These are phyloP conservation scores for Numida meleagris DNA, from an alignment of 2,113 vertebrate genomes.

Conservation along the genomic window DNA sequence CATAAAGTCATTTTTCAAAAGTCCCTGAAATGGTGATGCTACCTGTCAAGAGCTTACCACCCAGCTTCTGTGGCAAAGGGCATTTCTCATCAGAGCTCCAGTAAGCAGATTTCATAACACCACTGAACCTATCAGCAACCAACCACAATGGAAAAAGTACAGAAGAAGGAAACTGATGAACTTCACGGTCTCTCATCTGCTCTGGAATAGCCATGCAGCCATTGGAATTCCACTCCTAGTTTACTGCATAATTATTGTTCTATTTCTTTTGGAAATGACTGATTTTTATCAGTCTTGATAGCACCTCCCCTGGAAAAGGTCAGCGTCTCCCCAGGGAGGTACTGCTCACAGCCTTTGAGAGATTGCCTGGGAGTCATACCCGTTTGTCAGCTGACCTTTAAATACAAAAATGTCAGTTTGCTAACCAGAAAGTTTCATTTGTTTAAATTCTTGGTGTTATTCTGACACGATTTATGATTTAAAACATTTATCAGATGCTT, in stretches of 20 bases:
- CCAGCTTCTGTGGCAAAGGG: background rate
- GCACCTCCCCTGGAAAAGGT: slow-evolving; percentile 64
- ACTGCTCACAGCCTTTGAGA: background rate
- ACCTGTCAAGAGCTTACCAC: background rate
- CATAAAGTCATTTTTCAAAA: background rate
- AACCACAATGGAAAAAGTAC: background rate
- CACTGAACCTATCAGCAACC: background rate
- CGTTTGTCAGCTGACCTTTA: slow-evolving; percentile 71
- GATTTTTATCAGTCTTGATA: slow-evolving; percentile 62
- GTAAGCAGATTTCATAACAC: background rate
- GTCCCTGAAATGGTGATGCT: background rate
- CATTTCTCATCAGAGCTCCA: background rate
- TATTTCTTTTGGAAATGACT: slow-evolving; percentile 29
- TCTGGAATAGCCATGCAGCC: background rate
- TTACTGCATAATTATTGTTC: slow-evolving; percentile 41
- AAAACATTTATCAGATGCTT: slow-evolving; percentile 13
- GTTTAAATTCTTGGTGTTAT: slow-evolving; percentile 44
- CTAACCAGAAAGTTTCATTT: slow-evolving; percentile 64
- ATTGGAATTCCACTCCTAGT: slow-evolving; percentile 36
- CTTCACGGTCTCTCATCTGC: fast-evolving
- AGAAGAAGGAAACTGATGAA: background rate
- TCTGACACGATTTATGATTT: slow-evolving; percentile 56
- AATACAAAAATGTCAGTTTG: slow-evolving; percentile 59
- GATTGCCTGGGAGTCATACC: slow-evolving; percentile 32
- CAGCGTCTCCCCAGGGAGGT: slow-evolving; percentile 15